Evolutionary conservation across 2,797 vertebrate species (phyloP).

Genomic region (Lates japonicus): DNA sequence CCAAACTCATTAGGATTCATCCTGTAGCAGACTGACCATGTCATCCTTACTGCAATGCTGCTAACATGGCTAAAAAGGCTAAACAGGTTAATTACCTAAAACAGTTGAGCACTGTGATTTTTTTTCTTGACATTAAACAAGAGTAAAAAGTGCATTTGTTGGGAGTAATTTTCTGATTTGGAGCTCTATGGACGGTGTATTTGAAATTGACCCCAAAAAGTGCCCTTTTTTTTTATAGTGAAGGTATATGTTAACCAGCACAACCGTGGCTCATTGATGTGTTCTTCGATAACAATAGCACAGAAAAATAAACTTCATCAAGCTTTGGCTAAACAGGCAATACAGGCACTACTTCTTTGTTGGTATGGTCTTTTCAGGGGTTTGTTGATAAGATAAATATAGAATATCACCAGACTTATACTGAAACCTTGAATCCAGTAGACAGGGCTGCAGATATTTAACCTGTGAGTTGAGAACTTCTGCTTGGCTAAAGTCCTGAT

Average conservation of each 20-base stretch:
- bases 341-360: not conserved
- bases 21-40: not conserved
- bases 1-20: not conserved
- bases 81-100: not conserved
- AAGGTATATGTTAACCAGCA: constrained; percentile 8
- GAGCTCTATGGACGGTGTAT: not conserved
- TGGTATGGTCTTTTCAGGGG: not conserved
- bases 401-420: not conserved
- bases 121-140: constrained; percentile 1
- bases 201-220: constrained; percentile 18
- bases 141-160: not conserved
- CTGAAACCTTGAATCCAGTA: not conserved
- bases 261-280: constrained; percentile 12
- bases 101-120: not conserved
- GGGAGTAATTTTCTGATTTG: not conserved
- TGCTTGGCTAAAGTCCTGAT: constrained; percentile 1
- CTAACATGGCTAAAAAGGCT: not conserved
- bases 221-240: constrained; percentile 3
- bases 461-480: not conserved
- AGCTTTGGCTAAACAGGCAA: not conserved
- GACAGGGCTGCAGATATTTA: not conserved
- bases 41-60: not conserved
- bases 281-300: not conserved
- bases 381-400: constrained; percentile 19
- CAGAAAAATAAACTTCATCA: not conserved